Evolutionary conservation across 2,797 vertebrate species (phyloP).

Genomic region (Leptodactylus fallax): DNA sequence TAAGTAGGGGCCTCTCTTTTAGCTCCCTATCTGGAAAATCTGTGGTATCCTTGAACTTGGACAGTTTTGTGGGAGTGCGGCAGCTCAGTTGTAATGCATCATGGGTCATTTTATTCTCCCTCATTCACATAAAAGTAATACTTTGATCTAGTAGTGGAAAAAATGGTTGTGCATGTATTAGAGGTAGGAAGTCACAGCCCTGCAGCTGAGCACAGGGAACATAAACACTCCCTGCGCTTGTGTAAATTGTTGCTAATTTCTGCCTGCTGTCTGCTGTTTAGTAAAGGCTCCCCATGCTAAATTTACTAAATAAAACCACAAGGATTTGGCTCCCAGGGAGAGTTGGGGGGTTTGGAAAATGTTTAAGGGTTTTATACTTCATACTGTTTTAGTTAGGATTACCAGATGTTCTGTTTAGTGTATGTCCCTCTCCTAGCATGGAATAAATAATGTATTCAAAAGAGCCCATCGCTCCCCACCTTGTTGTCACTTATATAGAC

Average conservation of each 20-base stretch:
- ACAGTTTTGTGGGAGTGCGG: slow-evolving; percentile 2
- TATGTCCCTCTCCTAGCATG: slow-evolving; percentile 2
- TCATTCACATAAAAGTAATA: slow-evolving; percentile 15
- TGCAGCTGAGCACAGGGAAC: slow-evolving; percentile 26
- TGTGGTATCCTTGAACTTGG: not conserved
- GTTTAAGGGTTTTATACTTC: not conserved
- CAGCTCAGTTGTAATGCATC: not conserved
- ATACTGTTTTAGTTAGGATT: slow-evolving; percentile 34
- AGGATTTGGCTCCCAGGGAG: slow-evolving; percentile 37
- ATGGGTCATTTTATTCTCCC: slow-evolving; percentile 15
- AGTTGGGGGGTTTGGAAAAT: slow-evolving; percentile 23
- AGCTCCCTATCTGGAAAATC: slow-evolving; percentile 25
- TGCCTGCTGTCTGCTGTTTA: slow-evolving; percentile 44
- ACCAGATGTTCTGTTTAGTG: slow-evolving; percentile 47
- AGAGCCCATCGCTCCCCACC: not conserved
- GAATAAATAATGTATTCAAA: not conserved
- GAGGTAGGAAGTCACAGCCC: not conserved
- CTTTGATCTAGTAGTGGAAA: slow-evolving; percentile 35
- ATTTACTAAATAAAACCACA: slow-evolving; percentile 56
- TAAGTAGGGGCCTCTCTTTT: slow-evolving; percentile 3
- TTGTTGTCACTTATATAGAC: not conserved
- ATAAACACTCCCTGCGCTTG: slow-evolving; percentile 56
- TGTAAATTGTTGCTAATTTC: slow-evolving; percentile 62
- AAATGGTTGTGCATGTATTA: not conserved
- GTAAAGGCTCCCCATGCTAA: slow-evolving; percentile 19